Conservation (phyloP, 2,113 vertebrate genomes). For the Peromyscus californicus region DNA sequence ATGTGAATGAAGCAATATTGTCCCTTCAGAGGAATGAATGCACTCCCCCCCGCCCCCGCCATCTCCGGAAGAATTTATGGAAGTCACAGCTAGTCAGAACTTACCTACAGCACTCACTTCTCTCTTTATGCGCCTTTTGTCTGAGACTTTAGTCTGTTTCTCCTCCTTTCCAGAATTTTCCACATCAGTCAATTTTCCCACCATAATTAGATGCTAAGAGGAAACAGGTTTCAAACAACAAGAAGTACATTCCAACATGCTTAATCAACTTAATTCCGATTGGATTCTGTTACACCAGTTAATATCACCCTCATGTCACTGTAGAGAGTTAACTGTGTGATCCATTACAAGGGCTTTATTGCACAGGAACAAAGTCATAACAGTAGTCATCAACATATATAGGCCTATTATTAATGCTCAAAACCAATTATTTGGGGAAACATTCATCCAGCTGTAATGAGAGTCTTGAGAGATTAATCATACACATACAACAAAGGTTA, state of each 20-base stretch:
- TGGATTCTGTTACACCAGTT: conserved; percentile 32
- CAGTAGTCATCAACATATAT: conserved; percentile 32
- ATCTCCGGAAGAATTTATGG: not conserved
- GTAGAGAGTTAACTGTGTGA: conserved; percentile 32
- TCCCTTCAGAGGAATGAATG: not conserved
- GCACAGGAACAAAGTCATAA: conserved; percentile 45
- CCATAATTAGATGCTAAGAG: conserved; percentile 66
- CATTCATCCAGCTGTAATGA: conserved; percentile 77
- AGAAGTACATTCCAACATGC: conserved; percentile 23
- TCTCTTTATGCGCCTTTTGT: not conserved
- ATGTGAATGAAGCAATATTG: not conserved
- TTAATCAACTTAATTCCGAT: conserved; percentile 44
- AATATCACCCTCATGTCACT: conserved; percentile 52
- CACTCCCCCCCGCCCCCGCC: not conserved
- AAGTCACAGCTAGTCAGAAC: not conserved
- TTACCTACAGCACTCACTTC: conserved; percentile 52
- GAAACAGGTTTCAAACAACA: conserved; percentile 39
- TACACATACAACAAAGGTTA: not conserved
- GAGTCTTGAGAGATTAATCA: conserved; percentile 50
- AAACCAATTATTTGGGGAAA: conserved; percentile 69
- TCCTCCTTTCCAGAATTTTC: conserved; percentile 71
- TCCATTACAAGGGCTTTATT: not conserved
- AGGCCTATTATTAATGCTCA: conserved; percentile 32
- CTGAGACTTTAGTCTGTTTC: conserved; percentile 46
- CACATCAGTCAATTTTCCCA: conserved; percentile 71